phyloP scores from a whole-genome alignment of 2,113 vertebrate genomes.

The Ptilorrhoa leucosticta region DNA sequence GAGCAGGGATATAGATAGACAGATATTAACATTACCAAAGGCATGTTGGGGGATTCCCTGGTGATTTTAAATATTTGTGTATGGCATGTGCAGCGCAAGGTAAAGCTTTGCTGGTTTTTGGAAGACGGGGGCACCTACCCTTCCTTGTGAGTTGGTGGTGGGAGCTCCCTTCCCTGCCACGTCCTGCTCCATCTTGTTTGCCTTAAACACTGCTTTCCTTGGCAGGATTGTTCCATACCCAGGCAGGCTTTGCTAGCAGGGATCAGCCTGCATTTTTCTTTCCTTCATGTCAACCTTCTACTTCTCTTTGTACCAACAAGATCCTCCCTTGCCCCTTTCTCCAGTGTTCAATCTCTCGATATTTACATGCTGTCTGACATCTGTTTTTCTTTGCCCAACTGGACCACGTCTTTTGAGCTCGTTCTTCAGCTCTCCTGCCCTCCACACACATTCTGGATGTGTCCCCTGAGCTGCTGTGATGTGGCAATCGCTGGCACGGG shows the following conservation, averaged over 20 bases:
- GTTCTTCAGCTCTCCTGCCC: not conserved
- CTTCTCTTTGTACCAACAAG: not conserved
- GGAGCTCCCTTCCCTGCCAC: not conserved
- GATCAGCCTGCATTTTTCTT: not conserved
- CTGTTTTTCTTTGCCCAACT: not conserved
- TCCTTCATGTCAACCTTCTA: not conserved
- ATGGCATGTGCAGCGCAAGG: rapidly evolving
- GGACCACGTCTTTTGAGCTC: not conserved
- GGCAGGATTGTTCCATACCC: not conserved
- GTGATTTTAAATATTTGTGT: not conserved
- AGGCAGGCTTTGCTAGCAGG: not conserved
- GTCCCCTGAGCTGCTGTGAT: not conserved
- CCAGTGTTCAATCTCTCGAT: not conserved
- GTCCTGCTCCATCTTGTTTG: not conserved
- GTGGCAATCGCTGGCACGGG: not conserved
- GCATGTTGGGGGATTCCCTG: not conserved
- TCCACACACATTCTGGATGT: rapidly evolving
- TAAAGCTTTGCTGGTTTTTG: not conserved
- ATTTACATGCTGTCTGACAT: not conserved
- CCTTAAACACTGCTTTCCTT: not conserved
- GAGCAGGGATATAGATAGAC: not conserved
- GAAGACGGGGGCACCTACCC: not conserved
- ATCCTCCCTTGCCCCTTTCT: not conserved
- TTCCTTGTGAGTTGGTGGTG: not conserved
- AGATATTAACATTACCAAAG: not conserved